Evolutionary conservation across 2,797 vertebrate species (phyloP).

Genomic region (Neosalanx taihuensis): DNA sequence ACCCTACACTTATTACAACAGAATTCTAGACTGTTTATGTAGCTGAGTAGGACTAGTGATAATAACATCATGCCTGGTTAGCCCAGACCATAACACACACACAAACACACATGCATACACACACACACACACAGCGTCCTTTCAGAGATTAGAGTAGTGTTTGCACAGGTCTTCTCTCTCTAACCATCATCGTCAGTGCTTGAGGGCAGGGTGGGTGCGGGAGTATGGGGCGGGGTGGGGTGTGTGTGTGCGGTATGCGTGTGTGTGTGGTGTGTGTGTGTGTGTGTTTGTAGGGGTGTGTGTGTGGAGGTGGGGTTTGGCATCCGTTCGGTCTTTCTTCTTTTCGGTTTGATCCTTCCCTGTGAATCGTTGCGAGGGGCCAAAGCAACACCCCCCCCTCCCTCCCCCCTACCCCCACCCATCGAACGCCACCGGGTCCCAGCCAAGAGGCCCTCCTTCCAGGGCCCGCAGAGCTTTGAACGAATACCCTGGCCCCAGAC

Average conservation of each 20-base stretch:
- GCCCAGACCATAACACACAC: background rate
- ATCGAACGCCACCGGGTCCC: too few relatives aligned
- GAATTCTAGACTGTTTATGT: slow-evolving; percentile 20
- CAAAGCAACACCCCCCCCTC: too few relatives aligned
- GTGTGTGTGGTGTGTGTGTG: background rate
- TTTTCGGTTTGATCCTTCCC: too few relatives aligned
- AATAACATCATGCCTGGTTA: slow-evolving; percentile 34
- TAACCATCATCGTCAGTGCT: background rate
- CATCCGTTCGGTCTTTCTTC: too few relatives aligned
- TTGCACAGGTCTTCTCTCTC: slow-evolving; percentile 16
- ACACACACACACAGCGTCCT: slow-evolving; percentile 5
- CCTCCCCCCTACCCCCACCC: too few relatives aligned
- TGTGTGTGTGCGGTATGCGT: background rate
- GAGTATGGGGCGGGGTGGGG: background rate
- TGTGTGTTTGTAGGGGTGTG: background rate
- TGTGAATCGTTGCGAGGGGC: too few relatives aligned
- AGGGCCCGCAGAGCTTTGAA: too few relatives aligned
- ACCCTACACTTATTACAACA: slow-evolving; percentile 12
- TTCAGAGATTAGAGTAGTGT: slow-evolving; percentile 20
- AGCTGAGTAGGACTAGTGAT: slow-evolving; percentile 27
- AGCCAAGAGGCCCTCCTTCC: too few relatives aligned
- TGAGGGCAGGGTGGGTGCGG: background rate
- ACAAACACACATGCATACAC: slow-evolving; percentile 5
- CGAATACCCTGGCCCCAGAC: too few relatives aligned
- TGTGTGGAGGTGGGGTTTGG: background rate